phyloP scores from a whole-genome alignment of 2,797 vertebrate genomes.

The Glossophaga mutica region DNA sequence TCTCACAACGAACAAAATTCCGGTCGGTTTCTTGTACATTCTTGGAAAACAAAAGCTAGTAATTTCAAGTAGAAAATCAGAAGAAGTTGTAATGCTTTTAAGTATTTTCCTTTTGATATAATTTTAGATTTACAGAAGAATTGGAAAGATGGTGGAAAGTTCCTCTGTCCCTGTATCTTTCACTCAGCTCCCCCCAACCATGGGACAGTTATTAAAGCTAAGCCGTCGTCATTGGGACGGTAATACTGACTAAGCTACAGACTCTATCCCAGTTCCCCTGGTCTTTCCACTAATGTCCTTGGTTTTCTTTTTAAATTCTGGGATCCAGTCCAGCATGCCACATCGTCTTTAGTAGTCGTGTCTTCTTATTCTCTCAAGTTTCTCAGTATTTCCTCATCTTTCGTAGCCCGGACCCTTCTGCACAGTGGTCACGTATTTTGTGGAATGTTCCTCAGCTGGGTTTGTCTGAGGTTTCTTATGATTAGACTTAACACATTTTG shows the following conservation, averaged over 20 bases:
- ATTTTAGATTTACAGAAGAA: neutral
- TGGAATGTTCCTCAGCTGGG: neutral
- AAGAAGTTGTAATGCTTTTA: neutral
- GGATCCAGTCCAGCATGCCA: neutral
- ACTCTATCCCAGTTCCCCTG: neutral
- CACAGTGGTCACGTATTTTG: neutral
- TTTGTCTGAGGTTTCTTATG: neutral
- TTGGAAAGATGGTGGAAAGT: neutral
- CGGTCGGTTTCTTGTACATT: neutral
- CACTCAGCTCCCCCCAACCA: neutral
- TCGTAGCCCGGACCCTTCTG: neutral
- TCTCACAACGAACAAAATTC: neutral
- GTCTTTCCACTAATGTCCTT: neutral
- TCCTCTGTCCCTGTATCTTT: neutral
- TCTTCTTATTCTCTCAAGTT: neutral
- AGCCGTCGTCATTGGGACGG: neutral
- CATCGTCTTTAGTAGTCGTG: neutral
- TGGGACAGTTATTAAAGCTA: neutral
- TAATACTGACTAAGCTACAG: neutral
- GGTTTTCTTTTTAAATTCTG: neutral
- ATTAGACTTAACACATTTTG: neutral
- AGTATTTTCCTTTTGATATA: neutral
- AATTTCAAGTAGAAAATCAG: neutral
- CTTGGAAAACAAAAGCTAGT: neutral
- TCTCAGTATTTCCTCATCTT: neutral